Base-by-base conservation (phyloP, 1,140 invertebrate species). In the Babylonia areolata region DNA sequence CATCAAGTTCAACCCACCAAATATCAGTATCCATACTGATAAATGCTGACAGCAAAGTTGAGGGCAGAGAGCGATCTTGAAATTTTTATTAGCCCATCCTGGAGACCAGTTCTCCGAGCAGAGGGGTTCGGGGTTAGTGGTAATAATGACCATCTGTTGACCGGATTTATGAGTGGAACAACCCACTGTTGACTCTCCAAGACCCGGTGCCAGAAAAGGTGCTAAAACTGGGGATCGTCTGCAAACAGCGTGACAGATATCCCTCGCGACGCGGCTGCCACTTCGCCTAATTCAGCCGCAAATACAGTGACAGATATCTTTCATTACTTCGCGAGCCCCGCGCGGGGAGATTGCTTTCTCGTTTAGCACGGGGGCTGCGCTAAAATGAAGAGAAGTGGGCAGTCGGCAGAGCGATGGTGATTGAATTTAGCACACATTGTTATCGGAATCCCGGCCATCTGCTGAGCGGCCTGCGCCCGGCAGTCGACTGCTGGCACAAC, bases 391-490 rank as follows among this genome's bases (percentile, higher is more conserved):
- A 80, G 84, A 85, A 80, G 77, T 71, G 78, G 82, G 42, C 78
- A 79, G 73, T 37, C 33, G 77, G n/a, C 15, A 37, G 17, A 40
- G 40, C 37, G 40, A 46, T 5, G 35, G 42, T 85, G 79, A 85
- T 85, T 85, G 77, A 85, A 85, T 85, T 85, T 80, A 39, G 77
- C 78, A 80, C 84, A 85, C 84, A 85, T 85, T 85, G 84, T 85
- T 85, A 85, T 85, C 84, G 78, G 33, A 64, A 69, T 85, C 77
- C 77, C 77, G 12, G 77, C 84, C 84, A 85, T 85, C 84, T 85
- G 84, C 77, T 81, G 20, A n/a, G 40, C 46, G 28, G 46, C 15
- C 39, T 17, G 78, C 5, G 17, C 28, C 78, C 51, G 42, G 78
- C 40, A 11, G 78, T 80, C 73, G 73, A 33, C 73, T 75, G 73